phyloP scores from a whole-genome alignment of 2,797 vertebrate genomes.

The Choloepus didactylus region DNA sequence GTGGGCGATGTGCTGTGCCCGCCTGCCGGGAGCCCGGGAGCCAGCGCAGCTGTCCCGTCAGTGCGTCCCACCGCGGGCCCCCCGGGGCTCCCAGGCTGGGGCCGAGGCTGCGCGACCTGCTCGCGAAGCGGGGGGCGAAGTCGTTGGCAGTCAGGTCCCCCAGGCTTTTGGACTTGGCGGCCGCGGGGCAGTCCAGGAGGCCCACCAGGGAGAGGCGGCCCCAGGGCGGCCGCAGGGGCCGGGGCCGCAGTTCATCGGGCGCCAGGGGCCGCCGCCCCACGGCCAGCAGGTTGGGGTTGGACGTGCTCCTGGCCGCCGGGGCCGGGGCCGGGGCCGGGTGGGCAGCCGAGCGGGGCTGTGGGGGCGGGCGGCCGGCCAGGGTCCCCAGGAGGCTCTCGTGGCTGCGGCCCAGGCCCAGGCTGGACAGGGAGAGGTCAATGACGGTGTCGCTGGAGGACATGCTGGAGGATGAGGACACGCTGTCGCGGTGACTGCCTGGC shows the following conservation, averaged over 20 bases:
- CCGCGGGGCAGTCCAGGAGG: slow-evolving; percentile 82
- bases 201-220: slow-evolving; percentile 93
- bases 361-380: slow-evolving; percentile 79
- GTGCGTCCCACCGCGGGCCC: slow-evolving; percentile 68
- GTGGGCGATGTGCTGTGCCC: slow-evolving; percentile 87
- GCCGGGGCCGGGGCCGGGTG: slow-evolving; percentile 78
- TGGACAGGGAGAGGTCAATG: slow-evolving; percentile 94
- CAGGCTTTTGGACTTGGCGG: slow-evolving; percentile 95
- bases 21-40: slow-evolving; percentile 90
- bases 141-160: slow-evolving; percentile 97
- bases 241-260: slow-evolving; percentile 87
- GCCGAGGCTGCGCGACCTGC: slow-evolving; percentile 94
- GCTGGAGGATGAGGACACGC: too few species aligned
- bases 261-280: slow-evolving; percentile 64
- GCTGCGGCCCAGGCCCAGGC: slow-evolving; percentile 89
- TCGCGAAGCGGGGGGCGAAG: slow-evolving; percentile 92
- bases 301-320: slow-evolving; percentile 93
- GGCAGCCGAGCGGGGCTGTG: slow-evolving; percentile 78
- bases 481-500: too few species aligned
- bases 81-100: slow-evolving; percentile 91
- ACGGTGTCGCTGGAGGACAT: slow-evolving; percentile 97
- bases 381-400: slow-evolving; percentile 81
- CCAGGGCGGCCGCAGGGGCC: slow-evolving; percentile 90
- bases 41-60: slow-evolving; percentile 93
- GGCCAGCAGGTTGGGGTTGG: slow-evolving; percentile 93